Percentiles rank a stretch among this genome's conserved stretches.
These are phyloP conservation scores for Hofmannophila pseudospretella DNA, from an alignment of 2,888 invertebrate species.

Conservation along the genomic window DNA sequence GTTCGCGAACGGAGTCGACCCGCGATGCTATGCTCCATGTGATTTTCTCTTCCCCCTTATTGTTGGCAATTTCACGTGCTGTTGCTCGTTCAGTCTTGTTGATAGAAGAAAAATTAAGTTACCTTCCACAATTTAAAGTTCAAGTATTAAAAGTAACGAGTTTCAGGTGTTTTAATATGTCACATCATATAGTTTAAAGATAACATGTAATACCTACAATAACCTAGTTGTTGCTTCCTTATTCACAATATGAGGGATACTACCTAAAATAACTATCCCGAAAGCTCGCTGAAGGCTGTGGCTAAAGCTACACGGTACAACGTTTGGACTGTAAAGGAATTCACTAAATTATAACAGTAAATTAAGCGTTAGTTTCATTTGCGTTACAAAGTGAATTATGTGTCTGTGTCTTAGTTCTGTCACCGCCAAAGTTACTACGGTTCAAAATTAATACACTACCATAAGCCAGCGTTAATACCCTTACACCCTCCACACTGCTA, in stretches of 20 bases:
- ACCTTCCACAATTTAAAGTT: no score
- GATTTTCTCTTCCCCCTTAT: slow-evolving; percentile 59
- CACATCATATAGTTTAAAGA: no score
- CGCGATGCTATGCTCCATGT: slow-evolving; percentile 56
- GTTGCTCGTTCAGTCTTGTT: slow-evolving; percentile 56
- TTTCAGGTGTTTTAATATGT: no score
- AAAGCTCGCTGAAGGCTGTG: slow-evolving; percentile 6
- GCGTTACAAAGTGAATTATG: slow-evolving; percentile 75
- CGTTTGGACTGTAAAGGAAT: slow-evolving; percentile 62
- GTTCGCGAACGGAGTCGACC: slow-evolving; percentile 70
- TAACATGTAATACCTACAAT: no score
- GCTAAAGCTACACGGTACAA: slow-evolving; percentile 30
- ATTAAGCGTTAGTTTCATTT: slow-evolving; percentile 76
- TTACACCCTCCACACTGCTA: slow-evolving; percentile 55
- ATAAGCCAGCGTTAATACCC: slow-evolving; percentile 74
- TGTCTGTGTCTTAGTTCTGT: slow-evolving; percentile 77
- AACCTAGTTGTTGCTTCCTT: no score
- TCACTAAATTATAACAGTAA: slow-evolving; percentile 75
- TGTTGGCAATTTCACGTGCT: slow-evolving; percentile 67
- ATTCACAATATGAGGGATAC: no score
- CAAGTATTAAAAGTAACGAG: no score
- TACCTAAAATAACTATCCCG: slow-evolving; percentile 2
- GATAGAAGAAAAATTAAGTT: slow-evolving; percentile 29
- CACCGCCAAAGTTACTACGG: slow-evolving; percentile 76
- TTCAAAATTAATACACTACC: slow-evolving; percentile 78